phyloP scores from a whole-genome alignment of 2,888 invertebrate genomes.

The Agrotis segetum region DNA sequence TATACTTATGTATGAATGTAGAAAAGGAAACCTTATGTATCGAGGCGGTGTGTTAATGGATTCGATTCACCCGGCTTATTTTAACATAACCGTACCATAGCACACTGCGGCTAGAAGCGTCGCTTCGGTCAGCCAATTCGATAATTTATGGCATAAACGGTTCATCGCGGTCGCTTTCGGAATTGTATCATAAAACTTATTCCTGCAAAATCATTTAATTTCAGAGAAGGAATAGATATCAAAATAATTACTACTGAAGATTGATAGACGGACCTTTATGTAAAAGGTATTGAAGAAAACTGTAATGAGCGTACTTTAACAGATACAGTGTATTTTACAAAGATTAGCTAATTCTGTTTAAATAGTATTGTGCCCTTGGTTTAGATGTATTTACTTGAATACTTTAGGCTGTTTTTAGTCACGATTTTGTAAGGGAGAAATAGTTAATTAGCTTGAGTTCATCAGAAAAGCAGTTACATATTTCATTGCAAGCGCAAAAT shows the following conservation, averaged over 20 bases:
- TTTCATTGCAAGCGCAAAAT: too few species aligned
- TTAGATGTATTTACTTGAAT: constrained; percentile 20
- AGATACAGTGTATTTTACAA: constrained; percentile 3
- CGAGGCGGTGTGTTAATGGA: too few species aligned
- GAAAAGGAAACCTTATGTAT: too few species aligned
- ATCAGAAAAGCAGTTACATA: neutral
- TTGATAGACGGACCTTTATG: constrained; percentile 50
- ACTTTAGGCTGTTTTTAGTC: too few species aligned
- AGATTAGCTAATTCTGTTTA: constrained; percentile 7
- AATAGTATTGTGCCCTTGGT: neutral
- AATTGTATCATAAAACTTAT: constrained; percentile 11
- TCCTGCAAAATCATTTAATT: constrained; percentile 68
- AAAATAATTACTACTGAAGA: constrained; percentile 81
- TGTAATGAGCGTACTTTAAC: neutral
- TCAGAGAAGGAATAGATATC: constrained; percentile 84
- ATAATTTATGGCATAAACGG: neutral
- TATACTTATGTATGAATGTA: too few species aligned
- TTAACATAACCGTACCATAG: too few species aligned
- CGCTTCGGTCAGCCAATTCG: neutral
- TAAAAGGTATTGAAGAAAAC: constrained; percentile 42
- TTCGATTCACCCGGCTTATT: too few species aligned
- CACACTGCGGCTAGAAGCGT: too few species aligned
- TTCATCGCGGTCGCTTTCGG: neutral
- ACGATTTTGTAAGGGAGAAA: too few species aligned
- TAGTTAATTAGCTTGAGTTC: neutral